phyloP scores from a whole-genome alignment of 2,888 invertebrate species.

The Biston stratarius region DNA sequence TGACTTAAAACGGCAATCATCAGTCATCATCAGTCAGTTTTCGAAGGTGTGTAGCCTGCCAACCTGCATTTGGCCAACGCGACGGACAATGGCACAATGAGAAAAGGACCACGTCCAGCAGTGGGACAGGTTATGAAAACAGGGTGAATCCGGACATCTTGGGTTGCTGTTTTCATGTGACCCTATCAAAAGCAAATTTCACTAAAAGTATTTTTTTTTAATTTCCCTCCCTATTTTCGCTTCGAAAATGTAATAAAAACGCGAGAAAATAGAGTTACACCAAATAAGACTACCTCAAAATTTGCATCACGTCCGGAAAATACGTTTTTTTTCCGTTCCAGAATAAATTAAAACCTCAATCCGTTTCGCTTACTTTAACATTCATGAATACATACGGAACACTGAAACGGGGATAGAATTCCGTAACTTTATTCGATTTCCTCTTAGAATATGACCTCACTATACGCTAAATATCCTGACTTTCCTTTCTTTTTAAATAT shows the following conservation, averaged over 20 bases:
- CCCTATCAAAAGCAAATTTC: not conserved
- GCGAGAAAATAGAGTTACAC: slow-evolving; percentile 24
- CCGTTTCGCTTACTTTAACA: slow-evolving; percentile 43
- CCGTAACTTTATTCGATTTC: slow-evolving; percentile 20
- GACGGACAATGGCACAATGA: too few species aligned
- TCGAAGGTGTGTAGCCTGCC: too few species aligned
- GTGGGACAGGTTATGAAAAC: too few species aligned
- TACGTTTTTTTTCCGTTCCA: slow-evolving; percentile 25
- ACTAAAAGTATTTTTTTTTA: not conserved
- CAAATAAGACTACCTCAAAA: slow-evolving; percentile 27
- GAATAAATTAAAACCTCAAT: slow-evolving; percentile 43
- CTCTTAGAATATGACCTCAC: not conserved
- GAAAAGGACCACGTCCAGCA: too few species aligned
- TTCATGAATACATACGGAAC: slow-evolving; percentile 38
- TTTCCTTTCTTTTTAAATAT: too few species aligned
- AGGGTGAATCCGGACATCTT: too few species aligned
- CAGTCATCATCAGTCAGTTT: too few species aligned
- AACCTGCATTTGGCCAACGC: too few species aligned
- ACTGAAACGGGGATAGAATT: slow-evolving; percentile 22
- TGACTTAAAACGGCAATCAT: too few species aligned
- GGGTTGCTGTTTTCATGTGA: not conserved
- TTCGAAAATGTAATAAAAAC: slow-evolving; percentile 4
- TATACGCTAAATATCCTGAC: not conserved
- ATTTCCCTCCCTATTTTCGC: not conserved
- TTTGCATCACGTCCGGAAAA: slow-evolving; percentile 34